Evolutionary conservation across 2,113 vertebrate genomes (phyloP).

Genomic region (Cottus gobio): DNA sequence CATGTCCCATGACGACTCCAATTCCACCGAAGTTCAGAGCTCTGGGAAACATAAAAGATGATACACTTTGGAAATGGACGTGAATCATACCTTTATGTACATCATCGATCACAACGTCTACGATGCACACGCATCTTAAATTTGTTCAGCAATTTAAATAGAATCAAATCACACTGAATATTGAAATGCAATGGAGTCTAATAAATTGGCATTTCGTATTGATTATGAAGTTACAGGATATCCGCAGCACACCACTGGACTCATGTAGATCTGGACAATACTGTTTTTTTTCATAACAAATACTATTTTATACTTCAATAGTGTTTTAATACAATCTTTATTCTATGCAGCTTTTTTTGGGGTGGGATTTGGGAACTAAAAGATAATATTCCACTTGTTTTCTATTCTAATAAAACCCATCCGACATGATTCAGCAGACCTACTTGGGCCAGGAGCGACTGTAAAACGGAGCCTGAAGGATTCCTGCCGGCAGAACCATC

Average conservation of each 20-base stretch:
- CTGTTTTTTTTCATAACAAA: neutral
- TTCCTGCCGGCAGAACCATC: constrained; percentile 96
- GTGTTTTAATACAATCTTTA: neutral
- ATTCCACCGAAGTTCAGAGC: constrained; percentile 96
- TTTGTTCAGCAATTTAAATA: neutral
- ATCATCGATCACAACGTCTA: too few relatives aligned
- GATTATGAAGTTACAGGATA: neutral
- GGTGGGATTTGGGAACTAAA: neutral
- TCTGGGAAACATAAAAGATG: constrained; percentile 72
- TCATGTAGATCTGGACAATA: neutral
- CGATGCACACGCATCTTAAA: neutral
- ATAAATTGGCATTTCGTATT: neutral
- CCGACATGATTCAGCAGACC: constrained; percentile 30
- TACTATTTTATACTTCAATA: neutral
- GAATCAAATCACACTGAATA: neutral
- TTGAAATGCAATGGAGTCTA: neutral
- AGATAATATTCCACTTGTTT: neutral
- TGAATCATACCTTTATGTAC: too few relatives aligned
- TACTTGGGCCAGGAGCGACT: constrained; percentile 92
- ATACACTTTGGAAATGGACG: neutral
- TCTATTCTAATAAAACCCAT: neutral
- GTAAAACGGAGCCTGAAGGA: constrained; percentile 95
- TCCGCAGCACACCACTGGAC: neutral
- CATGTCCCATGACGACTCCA: constrained; percentile 95
- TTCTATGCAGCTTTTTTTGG: neutral